phyloP scores from a whole-genome alignment of 2,888 invertebrate genomes.

The Harmothoe impar region DNA sequence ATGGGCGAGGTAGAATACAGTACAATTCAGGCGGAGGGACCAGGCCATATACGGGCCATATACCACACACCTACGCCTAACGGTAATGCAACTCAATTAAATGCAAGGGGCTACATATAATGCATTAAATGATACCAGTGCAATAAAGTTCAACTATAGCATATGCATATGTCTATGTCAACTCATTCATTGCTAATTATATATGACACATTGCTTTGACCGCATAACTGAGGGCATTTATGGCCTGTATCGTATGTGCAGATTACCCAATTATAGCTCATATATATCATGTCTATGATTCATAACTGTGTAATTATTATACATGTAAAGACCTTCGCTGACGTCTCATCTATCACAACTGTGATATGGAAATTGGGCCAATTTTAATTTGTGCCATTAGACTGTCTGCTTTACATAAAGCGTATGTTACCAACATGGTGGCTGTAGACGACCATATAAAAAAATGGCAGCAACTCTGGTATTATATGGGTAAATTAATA shows the following conservation, averaged over 20 bases:
- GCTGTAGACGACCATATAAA: no score
- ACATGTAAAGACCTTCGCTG: no score
- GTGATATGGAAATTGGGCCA: background rate
- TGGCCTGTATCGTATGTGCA: background rate
- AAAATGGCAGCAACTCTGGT: no score
- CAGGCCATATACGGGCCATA: no score
- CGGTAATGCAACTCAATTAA: no score
- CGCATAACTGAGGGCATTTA: background rate
- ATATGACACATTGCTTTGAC: background rate
- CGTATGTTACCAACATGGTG: background rate
- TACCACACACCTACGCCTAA: no score
- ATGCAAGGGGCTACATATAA: no score
- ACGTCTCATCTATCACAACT: background rate
- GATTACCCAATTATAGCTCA: slow-evolving; percentile 23
- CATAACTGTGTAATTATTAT: background rate
- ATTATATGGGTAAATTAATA: no score
- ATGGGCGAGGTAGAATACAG: no score
- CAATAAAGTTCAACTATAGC: no score
- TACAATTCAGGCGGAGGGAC: no score
- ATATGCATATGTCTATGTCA: background rate
- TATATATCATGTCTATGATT: slow-evolving; percentile 16
- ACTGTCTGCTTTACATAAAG: background rate
- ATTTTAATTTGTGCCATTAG: background rate
- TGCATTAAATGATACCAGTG: no score
- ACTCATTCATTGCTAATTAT: background rate